Evolutionary conservation across 2,113 vertebrate genomes (phyloP).

Genomic region (Ciconia stormi): DNA sequence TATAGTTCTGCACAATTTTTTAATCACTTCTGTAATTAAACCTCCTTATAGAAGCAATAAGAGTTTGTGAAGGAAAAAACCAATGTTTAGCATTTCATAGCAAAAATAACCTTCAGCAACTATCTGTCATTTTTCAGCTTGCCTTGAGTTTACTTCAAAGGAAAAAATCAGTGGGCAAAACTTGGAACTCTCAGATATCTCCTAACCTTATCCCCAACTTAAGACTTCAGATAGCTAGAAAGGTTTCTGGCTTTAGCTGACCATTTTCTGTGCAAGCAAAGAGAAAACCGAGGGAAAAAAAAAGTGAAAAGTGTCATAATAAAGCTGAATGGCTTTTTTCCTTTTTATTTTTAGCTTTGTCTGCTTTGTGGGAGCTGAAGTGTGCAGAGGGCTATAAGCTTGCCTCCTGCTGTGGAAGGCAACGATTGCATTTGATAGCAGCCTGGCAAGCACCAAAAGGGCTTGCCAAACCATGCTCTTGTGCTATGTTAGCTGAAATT

Average conservation of each 20-base stretch:
- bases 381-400: neutral
- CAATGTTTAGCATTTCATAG: neutral
- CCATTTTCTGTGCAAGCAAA: neutral
- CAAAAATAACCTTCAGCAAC: neutral
- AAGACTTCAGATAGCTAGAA: neutral
- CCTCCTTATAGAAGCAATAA: neutral
- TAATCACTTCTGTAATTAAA: constrained; percentile 17
- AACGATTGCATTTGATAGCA: neutral
- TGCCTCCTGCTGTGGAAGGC: neutral
- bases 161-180: neutral
- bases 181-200: neutral
- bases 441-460: neutral
- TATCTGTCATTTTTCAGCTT: neutral
- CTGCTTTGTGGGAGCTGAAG: neutral
- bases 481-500: neutral
- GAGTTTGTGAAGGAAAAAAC: neutral
- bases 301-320: neutral
- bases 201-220: neutral
- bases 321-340: neutral
- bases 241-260: neutral
- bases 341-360: neutral
- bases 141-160: neutral
- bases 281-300: neutral
- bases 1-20: neutral
- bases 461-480: neutral